Evolutionary conservation across 2,888 invertebrate species (phyloP), one percentile per base, ranked within the genome.

Genomic region (Epirrita christyi): DNA sequence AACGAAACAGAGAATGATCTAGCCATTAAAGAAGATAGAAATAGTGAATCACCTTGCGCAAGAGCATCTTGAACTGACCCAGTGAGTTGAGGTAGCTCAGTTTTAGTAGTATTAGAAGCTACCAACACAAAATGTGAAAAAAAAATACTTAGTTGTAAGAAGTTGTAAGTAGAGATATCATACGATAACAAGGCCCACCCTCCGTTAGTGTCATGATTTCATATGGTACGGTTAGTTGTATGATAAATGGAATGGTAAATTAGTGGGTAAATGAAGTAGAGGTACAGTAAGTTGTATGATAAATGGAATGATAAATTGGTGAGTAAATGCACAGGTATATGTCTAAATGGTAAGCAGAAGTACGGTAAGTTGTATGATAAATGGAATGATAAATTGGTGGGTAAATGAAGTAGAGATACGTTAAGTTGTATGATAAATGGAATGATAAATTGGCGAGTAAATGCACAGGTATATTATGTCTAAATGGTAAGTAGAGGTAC

Each of bases 31-130:
- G 37, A 34, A 54, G 49, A 46, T 50, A 7, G 64, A 57, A 60
- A 61, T 55, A 15, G 61, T 50, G 55, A 48, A 59, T 63, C 54
- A 57, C 61, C 61, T 61, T 61, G 61, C 44, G 48, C 44, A n/a
- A 55, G 61, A 51, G 59, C 59, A 27, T 43, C 50, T 46, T 38
- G 36, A 27, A 47, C 47, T 34, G 32, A 54, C 14, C 38, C 47
- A 38, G 38, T 14, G 14, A n/a, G 10, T 4, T 36, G 36, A 36
- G 36, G 36, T 11, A 21, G 47, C 48, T 46, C 56, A 53, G 38
- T 48, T 36, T 46, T 50, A 56, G 56, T 42, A 28, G 32, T 29
- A 55, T 55, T 56, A 57, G 42, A 55, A 43, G 38, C 58, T 55
- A 47, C 42, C 8, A 38, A 40, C 37, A 55, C 21, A 55, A 51